Percentiles rank a stretch among this genome's conserved stretches.
Conservation (phyloP, 2,797 vertebrate genomes). For the Poliocrania exsul region DNA sequence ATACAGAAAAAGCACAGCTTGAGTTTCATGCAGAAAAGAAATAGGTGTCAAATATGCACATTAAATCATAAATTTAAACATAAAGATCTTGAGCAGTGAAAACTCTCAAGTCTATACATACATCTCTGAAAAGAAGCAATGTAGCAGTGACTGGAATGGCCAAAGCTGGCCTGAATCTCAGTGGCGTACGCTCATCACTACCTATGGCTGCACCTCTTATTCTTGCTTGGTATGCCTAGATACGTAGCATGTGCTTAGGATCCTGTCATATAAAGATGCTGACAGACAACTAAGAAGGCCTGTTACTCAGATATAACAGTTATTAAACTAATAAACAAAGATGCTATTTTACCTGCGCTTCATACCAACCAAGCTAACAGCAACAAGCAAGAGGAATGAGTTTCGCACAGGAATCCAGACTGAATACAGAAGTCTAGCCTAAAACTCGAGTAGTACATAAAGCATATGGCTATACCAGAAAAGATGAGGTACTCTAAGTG, state of each 20-base stretch:
- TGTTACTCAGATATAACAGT: background rate
- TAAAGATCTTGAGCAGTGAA: background rate
- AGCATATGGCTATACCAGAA: background rate
- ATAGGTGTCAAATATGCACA: background rate
- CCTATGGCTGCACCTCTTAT: background rate
- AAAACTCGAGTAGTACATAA: background rate
- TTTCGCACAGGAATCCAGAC: background rate
- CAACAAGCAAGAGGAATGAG: background rate
- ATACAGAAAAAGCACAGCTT: background rate
- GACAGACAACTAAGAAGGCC: background rate
- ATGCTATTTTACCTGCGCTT: background rate
- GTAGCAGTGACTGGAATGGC: background rate
- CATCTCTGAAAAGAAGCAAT: background rate
- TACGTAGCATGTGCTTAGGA: background rate
- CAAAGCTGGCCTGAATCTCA: background rate
- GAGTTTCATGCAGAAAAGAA: background rate
- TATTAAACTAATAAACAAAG: background rate
- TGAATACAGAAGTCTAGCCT: background rate
- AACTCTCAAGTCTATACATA: background rate
- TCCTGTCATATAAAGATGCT: background rate
- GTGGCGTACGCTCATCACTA: background rate
- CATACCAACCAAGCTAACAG: background rate
- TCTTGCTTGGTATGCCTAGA: background rate
- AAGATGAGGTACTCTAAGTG: background rate
- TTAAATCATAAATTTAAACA: background rate